Percentiles rank a stretch among this genome's conserved stretches.
Conservation (phyloP, 2,113 vertebrate genomes). For the Holacanthus passer region DNA sequence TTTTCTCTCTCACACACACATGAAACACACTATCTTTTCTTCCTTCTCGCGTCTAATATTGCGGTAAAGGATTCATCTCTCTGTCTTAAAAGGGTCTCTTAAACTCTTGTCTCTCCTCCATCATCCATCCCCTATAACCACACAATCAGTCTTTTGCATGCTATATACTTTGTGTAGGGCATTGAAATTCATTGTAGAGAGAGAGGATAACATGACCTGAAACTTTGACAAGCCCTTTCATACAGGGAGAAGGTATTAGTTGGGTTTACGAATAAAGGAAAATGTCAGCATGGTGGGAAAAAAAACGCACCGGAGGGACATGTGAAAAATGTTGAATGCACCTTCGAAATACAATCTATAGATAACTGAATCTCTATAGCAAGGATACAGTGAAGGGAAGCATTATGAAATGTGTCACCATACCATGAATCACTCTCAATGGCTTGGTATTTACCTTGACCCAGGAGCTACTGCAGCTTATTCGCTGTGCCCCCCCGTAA, state of each 20-base stretch:
- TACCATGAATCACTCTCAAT: slow-evolving; percentile 59
- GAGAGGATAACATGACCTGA: slow-evolving; percentile 30
- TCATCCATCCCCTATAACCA: slow-evolving; percentile 4
- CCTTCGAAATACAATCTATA: slow-evolving; percentile 38
- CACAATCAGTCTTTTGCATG: slow-evolving; percentile 4
- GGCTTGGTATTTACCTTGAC: slow-evolving; percentile 67
- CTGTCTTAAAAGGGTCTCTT: slow-evolving; percentile 41
- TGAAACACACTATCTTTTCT: background rate
- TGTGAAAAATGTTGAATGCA: slow-evolving; percentile 34
- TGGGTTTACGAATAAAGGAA: background rate
- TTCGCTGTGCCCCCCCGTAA: slow-evolving; percentile 31
- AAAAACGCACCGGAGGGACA: background rate
- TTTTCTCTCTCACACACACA: background rate
- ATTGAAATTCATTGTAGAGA: slow-evolving; percentile 8
- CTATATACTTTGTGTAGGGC: background rate
- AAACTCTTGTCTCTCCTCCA: slow-evolving; percentile 31
- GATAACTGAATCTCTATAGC: slow-evolving; percentile 40
- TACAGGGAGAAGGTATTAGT: slow-evolving; percentile 5
- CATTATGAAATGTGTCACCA: slow-evolving; percentile 56
- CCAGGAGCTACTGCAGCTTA: slow-evolving; percentile 42
- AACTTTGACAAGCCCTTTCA: slow-evolving; percentile 10
- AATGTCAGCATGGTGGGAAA: too few species aligned
- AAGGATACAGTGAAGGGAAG: slow-evolving; percentile 57
- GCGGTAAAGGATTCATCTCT: slow-evolving; percentile 21
- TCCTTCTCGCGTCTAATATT: slow-evolving; percentile 41